Evolutionary conservation across 1,140 invertebrate genomes (phyloP).

Genomic region (Calephelis nemesis): DNA sequence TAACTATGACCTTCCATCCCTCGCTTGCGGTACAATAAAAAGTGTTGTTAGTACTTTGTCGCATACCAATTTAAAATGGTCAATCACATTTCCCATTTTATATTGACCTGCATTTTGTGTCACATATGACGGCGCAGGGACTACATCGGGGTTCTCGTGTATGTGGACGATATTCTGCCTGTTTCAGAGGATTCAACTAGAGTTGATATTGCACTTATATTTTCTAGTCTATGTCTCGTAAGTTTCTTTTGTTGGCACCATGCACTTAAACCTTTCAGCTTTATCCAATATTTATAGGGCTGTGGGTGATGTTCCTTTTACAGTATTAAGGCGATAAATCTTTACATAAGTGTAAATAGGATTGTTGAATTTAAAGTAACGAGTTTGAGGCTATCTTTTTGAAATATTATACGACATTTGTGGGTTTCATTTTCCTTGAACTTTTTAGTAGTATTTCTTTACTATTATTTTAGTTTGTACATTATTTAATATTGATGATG

Average conservation of each 20-base stretch:
- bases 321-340: constrained; percentile 13
- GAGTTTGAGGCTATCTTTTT: constrained; percentile 1
- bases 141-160: background rate
- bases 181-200: constrained; percentile 9
- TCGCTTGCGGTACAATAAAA: background rate
- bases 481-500: too few relatives aligned
- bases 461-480: too few relatives aligned
- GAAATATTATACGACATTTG: background rate
- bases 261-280: constrained; percentile 18
- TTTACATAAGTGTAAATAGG: background rate
- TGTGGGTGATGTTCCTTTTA: constrained; percentile 12
- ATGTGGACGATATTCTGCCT: constrained; percentile 5
- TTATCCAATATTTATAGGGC: constrained; percentile 17
- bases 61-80: constrained; percentile 1
- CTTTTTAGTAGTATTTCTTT: too few relatives aligned
- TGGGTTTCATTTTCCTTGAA: too few relatives aligned
- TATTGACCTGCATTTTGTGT: constrained; percentile 8
- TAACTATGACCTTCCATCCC: background rate
- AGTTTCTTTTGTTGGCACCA: constrained; percentile 17
- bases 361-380: constrained; percentile 15
- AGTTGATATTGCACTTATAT: constrained; percentile 17
- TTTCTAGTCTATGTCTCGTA: constrained; percentile 15
- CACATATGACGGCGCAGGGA: background rate
- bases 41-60: constrained; percentile 8
- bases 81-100: constrained; percentile 5